Percentiles rank a stretch among this genome's conserved stretches.
Conservation (phyloP, 2,797 vertebrate genomes). For the Tolypeutes matacus region DNA sequence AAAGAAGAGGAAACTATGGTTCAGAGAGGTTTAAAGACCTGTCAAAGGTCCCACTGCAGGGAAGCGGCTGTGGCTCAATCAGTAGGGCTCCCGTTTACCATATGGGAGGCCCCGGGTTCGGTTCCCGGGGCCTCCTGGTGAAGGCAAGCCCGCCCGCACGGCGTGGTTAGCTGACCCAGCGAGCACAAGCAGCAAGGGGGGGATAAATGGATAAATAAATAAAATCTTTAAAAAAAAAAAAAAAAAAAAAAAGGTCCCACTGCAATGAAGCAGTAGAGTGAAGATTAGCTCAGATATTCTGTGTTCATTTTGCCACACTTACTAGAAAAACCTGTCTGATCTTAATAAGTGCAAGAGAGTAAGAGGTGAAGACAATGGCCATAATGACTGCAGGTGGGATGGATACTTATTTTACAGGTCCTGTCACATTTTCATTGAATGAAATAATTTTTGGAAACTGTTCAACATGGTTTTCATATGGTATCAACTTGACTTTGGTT, state of each 20-base stretch:
- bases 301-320: neutral
- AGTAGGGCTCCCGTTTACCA: too few relatives aligned
- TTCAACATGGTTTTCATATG: neutral
- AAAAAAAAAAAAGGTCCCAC: neutral
- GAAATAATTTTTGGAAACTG: slow-evolving; percentile 7
- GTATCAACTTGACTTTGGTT: slow-evolving; percentile 9
- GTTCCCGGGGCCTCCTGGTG: too few relatives aligned
- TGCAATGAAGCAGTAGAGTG: neutral
- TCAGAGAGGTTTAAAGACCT: slow-evolving; percentile 26
- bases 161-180: too few relatives aligned
- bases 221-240: too few relatives aligned
- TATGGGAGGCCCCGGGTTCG: too few relatives aligned
- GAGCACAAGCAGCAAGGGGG: too few relatives aligned
- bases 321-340: neutral
- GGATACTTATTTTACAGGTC: neutral
- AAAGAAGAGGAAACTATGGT: neutral
- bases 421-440: neutral
- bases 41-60: neutral
- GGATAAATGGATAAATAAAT: too few relatives aligned
- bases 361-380: neutral
- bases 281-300: neutral
- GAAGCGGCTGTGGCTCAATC: too few relatives aligned
- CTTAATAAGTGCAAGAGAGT: neutral
- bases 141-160: too few relatives aligned
- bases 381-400: neutral